Base-by-base conservation (phyloP, 2,797 vertebrate genomes). In the Thaleichthys pacificus region DNA sequence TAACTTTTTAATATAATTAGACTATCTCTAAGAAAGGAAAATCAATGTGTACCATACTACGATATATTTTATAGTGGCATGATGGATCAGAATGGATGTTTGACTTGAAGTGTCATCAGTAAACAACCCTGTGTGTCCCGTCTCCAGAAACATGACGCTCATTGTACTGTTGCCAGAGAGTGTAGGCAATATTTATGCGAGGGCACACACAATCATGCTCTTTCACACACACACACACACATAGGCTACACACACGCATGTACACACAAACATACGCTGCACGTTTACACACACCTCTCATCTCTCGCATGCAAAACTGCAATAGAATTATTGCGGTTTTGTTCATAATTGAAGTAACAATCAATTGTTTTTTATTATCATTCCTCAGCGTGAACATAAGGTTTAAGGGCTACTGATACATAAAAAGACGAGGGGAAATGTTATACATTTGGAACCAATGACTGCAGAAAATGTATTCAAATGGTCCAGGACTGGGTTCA, bases 361-460 rank as follows among this genome's bases (percentile, higher is more conserved):
- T 42, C 38, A 42, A 42, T 19, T 5, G 19, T 22, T 51, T 67
- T 15, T 67, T 30, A 9, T 26, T 66, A 1, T 26, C 22, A 47
- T 47, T 49, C 15, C 17, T 54, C 17, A 19, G 6, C 8, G 15
- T 15, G 24, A 49, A 28, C 26, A 51, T n/a, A 64, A 6, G 28
- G 42, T 47, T 54, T 26, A 67, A 67, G 66, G 66, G 42, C 66
- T 67, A 28, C 51, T 28, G 15, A 60, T 22, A 3, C 26, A 60
- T 26, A 28, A 8, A 21, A 38, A 21, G 32, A 67, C 54, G 38
- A n/a, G 14, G 66, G 38, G n/a, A 24, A 26, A 58, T 42, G 1
- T 49, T 42, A 64, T 66, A 56, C 32, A 47, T 47, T 22, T 19
- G 32, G 12, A 61, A 61, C 58, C 30, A 61, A 69, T 12, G 22